Base-by-base conservation (phyloP, 1,140 invertebrate genomes). In the Drosophila insularis region DNA sequence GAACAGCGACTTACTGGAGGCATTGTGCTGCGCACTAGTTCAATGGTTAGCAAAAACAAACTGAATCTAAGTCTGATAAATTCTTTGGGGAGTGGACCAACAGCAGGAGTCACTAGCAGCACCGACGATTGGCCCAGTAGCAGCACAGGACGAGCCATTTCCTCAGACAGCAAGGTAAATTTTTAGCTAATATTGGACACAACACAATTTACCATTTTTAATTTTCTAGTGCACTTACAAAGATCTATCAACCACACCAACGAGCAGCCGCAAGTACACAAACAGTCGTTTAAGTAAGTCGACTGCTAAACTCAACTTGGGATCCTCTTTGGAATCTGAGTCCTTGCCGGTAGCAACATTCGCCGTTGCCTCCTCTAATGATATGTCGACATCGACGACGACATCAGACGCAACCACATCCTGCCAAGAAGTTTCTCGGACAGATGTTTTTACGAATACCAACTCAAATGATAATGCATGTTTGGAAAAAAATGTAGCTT, bases 251-350 rank as follows among this genome's bases (percentile, higher is more conserved):
- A 81, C 90, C 60, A 91, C 90, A 4, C 90, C 90, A 6, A 91
- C 90, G 2, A 91, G 90, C 71, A 91, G 90, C 59, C 85, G 90
- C 40, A 84, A 80, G 39, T 84, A 74, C 50, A 90, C 82, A 21
- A 86, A 90, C 27, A 90, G 69, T 50, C 87, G 90, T 63, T 70
- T 91, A 61, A 91, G 85, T 74, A 91, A 91, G 79, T 91, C 90
- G 77, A 91, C 89, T 90, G 90, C 90, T 80, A 91, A 91, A 90
- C 63, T 91, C 10, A 91, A 91, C 68, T 65, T 91, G 43, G 77
- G 85, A 37, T 77, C 76, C 58, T 61, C 84, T 27, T 67, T 91
- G 63, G 76, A 71, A 65, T n/a, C 56, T 59, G 37, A 40, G 31
- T 23, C 39, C 7, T 46, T 23, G 23, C 39, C 21, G 39, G 21